Percentiles rank a stretch among this genome's conserved stretches.
Conservation (phyloP, 2,888 invertebrate species). For the Phyto melanocephala region DNA sequence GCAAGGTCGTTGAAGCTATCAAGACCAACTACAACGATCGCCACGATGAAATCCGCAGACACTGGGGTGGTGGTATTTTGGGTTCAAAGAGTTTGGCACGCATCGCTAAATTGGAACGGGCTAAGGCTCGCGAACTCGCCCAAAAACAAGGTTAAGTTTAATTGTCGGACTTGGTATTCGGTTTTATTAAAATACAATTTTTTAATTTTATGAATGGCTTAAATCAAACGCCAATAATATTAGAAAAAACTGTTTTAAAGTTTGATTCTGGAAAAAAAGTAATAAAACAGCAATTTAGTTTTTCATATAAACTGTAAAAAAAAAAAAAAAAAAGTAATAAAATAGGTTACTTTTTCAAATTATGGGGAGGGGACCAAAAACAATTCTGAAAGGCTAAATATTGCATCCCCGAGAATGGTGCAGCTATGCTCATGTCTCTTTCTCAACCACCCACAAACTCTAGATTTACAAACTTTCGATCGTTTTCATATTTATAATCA, state of each 20-base stretch:
- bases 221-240: conserved; percentile 39
- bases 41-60: conserved; percentile 96
- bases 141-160: conserved; percentile 90
- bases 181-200: conserved; percentile 10
- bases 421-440: too few relatives aligned
- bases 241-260: conserved; percentile 60
- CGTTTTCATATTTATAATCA: too few relatives aligned
- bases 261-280: conserved; percentile 46
- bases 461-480: too few relatives aligned
- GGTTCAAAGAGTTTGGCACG: conserved; percentile 98
- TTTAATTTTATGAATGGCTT: conserved; percentile 60
- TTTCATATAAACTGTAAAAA: conserved; percentile 45
- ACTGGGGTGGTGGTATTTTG: conserved; percentile 99
- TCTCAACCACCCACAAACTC: too few relatives aligned
- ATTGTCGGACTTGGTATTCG: conserved; percentile 22
- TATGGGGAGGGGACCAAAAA: too few relatives aligned
- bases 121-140: conserved; percentile 96
- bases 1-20: conserved; percentile 95
- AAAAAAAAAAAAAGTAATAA: too few relatives aligned
- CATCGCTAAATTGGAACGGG: conserved; percentile 96
- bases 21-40: conserved; percentile 99
- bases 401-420: too few relatives aligned
- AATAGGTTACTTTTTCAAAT: too few relatives aligned
- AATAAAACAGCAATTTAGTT: conserved; percentile 49
- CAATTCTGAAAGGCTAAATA: too few relatives aligned